These are phyloP conservation scores for Lycia hirtaria DNA, from an alignment of 2,888 invertebrate species.

Conservation along the genomic window DNA sequence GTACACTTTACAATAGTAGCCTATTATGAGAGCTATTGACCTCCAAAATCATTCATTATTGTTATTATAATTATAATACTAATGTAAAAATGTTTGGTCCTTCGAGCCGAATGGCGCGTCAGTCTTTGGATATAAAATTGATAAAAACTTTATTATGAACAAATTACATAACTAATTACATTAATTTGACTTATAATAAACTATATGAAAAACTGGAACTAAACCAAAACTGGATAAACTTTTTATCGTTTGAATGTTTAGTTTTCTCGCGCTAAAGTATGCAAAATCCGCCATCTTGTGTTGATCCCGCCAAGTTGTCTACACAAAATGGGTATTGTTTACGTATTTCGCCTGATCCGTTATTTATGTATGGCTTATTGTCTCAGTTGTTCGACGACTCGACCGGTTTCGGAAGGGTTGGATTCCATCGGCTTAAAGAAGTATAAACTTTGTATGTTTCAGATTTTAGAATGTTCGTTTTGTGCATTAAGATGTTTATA, in stretches of 20 bases:
- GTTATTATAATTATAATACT: too few relatives aligned
- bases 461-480: conserved; percentile 14
- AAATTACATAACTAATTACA: too few relatives aligned
- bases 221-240: too few relatives aligned
- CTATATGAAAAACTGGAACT: too few relatives aligned
- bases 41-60: too few relatives aligned
- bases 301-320: conserved; percentile 67
- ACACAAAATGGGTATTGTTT: conserved; percentile 69
- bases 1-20: too few relatives aligned
- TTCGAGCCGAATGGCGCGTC: background rate
- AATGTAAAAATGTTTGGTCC: background rate
- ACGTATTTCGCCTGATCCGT: conserved; percentile 76
- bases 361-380: conserved; percentile 78
- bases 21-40: too few relatives aligned
- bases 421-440: conserved; percentile 15
- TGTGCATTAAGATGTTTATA: too few relatives aligned
- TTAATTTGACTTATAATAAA: too few relatives aligned
- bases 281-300: conserved; percentile 62
- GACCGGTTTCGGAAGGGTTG: conserved; percentile 27
- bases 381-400: conserved; percentile 53
- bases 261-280: conserved; percentile 41
- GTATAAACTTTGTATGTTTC: conserved; percentile 17
- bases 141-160: too few relatives aligned
- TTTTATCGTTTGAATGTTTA: background rate
- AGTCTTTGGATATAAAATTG: background rate